Base-by-base conservation (phyloP, 2,797 vertebrate genomes). In the Anas georgica region DNA sequence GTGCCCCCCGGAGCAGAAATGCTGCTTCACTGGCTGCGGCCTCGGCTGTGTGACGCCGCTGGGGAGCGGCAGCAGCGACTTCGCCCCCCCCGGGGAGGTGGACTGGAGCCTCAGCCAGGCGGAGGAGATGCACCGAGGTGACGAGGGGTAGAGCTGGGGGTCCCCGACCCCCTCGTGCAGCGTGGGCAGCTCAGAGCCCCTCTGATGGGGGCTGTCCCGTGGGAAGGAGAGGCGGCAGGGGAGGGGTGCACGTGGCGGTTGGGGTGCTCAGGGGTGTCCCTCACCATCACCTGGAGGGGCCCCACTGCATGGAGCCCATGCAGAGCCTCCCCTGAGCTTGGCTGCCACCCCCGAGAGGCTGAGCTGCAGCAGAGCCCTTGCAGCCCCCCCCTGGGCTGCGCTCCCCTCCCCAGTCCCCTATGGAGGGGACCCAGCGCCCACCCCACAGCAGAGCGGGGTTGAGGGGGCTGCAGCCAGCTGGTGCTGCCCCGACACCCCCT, bases 361-460 rank as follows among this genome's bases (percentile, higher is more conserved):
- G 15, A 50, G 15, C 15, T 58, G 66, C 59, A 33, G 43, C 16
- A 37, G 33, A 22, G 56, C 50, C 37, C 35, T 20, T 52, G 28
- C 17, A 48, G 45, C 46, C 16, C 46, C 16, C 41, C 41, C 41
- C 41, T 15, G 0, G 35, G 31, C 60, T 79, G 8, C 3, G 4
- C 17, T 9, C 29, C 50, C 29, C 17, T 7, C 18, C 48, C 10
- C 2, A 0, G 25, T 28, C 23, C 43, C 60, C 26, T 5, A 3
- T 21, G 9, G 28, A 5, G 21, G 52, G 25, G 6, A 45, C 6
- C 22, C 62, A 31, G 3, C 11, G 26, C 75, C 2, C 1, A 20
- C 62, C 37, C 56, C 1, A 0, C 23, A 29, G 52, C 52, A 28
- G 28, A 54, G 28, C 52, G 4, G 52, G 25, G 52, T 54, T 28